Conservation (phyloP, 2,888 invertebrate species). For the Enchytraeus crypticus region DNA sequence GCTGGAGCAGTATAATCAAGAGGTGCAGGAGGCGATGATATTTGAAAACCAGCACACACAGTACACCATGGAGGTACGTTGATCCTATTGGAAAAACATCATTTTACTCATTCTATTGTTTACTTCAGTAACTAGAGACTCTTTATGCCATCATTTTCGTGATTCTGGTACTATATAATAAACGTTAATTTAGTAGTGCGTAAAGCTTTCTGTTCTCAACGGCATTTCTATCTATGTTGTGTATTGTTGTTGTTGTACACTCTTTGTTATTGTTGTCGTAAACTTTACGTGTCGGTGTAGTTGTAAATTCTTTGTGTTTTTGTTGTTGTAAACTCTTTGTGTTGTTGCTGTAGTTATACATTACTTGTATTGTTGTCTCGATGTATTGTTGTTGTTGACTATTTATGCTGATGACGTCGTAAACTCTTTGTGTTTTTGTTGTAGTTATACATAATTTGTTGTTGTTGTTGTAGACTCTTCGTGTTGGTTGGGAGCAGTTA, state of each 20-base stretch:
- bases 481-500: constrained; percentile 98
- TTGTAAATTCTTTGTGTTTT: background rate
- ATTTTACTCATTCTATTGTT: background rate
- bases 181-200: background rate
- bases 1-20: constrained; percentile 95
- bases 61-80: constrained; percentile 80
- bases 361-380: background rate
- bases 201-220: background rate
- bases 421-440: no score
- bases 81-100: background rate
- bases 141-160: no score
- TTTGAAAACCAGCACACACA: constrained; percentile 98
- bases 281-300: no score
- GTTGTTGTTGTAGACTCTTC: constrained; percentile 61
- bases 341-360: background rate
- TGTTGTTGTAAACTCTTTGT: background rate
- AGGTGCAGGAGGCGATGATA: constrained; percentile 93
- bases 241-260: background rate
- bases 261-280: no score
- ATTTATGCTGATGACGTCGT: no score
- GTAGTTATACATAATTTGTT: no score
- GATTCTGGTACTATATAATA: no score
- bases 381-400: background rate
- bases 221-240: background rate
- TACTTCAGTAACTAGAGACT: no score